phyloP scores from a whole-genome alignment of 2,888 invertebrate species.

The Saturnia pavonia region DNA sequence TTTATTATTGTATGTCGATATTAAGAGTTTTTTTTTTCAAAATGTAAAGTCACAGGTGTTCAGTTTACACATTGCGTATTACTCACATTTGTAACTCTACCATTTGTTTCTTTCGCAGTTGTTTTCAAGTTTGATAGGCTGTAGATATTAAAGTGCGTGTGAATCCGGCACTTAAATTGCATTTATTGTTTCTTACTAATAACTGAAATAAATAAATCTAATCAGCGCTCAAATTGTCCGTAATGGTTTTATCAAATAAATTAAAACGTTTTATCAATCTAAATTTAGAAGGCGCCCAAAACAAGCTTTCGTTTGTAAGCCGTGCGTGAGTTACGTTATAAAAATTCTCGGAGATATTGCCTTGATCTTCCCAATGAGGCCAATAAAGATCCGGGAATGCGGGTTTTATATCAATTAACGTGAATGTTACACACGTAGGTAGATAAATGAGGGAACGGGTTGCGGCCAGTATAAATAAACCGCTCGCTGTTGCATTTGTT shows the following conservation, averaged over 20 bases:
- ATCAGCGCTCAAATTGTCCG: neutral
- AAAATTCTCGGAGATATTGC: constrained; percentile 50
- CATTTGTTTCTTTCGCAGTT: too few species aligned
- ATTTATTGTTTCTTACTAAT: neutral
- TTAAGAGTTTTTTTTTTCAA: too few species aligned
- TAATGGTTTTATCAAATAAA: neutral
- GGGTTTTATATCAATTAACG: constrained; percentile 73
- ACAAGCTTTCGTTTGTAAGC: constrained; percentile 25
- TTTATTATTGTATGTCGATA: neutral
- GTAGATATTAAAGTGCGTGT: too few species aligned
- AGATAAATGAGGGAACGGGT: constrained; percentile 32
- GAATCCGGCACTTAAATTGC: too few species aligned
- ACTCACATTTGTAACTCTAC: neutral
- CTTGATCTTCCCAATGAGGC: constrained; percentile 46
- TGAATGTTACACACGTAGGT: constrained; percentile 61
- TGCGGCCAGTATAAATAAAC: constrained; percentile 28
- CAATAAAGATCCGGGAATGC: constrained; percentile 65
- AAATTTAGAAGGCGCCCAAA: constrained; percentile 13
- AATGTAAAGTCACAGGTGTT: neutral
- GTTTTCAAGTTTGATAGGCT: too few species aligned
- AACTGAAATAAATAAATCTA: neutral
- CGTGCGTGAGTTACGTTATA: constrained; percentile 37
- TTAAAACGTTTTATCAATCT: neutral
- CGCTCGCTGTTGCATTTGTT: neutral
- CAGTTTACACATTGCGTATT: neutral